phyloP scores from a whole-genome alignment of 2,888 invertebrate species.

The Amblyjoppa proteus region DNA sequence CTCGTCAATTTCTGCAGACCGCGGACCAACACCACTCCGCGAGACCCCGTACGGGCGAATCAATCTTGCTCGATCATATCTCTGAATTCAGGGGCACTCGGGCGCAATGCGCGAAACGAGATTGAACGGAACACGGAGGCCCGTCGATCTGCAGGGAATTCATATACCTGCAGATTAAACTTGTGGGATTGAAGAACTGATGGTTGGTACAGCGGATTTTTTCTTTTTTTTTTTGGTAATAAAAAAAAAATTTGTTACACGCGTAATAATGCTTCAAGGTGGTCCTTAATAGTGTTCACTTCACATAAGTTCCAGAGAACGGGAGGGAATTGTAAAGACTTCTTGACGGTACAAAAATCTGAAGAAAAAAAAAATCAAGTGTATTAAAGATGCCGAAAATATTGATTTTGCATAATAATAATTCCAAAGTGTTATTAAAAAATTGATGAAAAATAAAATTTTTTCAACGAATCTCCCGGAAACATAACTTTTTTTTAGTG shows the following conservation, averaged over 20 bases:
- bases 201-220: neutral
- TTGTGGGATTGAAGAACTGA: neutral
- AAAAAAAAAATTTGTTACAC: no score
- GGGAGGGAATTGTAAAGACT: no score
- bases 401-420: no score
- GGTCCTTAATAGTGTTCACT: no score
- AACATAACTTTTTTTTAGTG: no score
- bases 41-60: constrained; percentile 34
- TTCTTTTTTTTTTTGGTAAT: neutral
- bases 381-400: no score
- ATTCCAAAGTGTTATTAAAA: no score
- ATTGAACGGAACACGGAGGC: constrained; percentile 31
- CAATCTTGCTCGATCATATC: constrained; percentile 56
- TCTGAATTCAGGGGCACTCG: constrained; percentile 49
- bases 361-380: no score
- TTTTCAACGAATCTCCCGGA: no score
- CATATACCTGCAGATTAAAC: neutral
- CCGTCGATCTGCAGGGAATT: neutral
- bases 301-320: no score
- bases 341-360: no score
- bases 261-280: neutral
- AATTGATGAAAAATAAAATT: no score
- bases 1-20: constrained; percentile 51
- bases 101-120: constrained; percentile 9
- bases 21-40: neutral